Conservation (phyloP, 2,888 invertebrate species). For the Pandemis heparana region DNA sequence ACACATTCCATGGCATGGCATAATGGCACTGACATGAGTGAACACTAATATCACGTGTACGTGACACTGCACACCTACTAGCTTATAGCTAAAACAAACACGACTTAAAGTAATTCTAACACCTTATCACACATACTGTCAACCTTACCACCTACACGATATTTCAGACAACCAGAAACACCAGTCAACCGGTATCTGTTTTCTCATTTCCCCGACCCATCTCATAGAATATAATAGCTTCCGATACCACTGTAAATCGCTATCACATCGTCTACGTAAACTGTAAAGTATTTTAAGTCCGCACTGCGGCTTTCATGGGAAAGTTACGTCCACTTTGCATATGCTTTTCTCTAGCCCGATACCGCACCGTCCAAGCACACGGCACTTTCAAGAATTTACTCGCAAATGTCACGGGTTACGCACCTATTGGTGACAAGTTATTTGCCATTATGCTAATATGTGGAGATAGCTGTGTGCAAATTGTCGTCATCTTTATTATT, state of each 20-base stretch:
- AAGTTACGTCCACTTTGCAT: constrained; percentile 41
- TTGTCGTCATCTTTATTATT: constrained; percentile 23
- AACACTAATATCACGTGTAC: not conserved
- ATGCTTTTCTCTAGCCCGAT: constrained; percentile 13
- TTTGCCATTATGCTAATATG: constrained; percentile 40
- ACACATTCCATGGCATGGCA: too few species aligned
- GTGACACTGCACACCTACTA: not conserved
- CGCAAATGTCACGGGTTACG: constrained; percentile 40
- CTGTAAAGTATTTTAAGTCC: constrained; percentile 8
- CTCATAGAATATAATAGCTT: not conserved
- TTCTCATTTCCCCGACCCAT: not conserved
- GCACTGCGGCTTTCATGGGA: constrained; percentile 35
- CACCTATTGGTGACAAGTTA: constrained; percentile 35
- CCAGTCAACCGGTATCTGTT: not conserved
- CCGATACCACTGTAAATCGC: not conserved
- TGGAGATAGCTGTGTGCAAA: constrained; percentile 34
- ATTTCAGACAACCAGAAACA: not conserved
- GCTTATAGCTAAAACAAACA: constrained; percentile 13
- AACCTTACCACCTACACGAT: not conserved
- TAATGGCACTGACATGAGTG: too few species aligned
- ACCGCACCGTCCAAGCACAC: not conserved
- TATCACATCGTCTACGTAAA: not conserved
- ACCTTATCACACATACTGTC: not conserved
- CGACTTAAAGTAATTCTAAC: not conserved
- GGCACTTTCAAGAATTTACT: constrained; percentile 27